Evolutionary conservation across 2,888 invertebrate species (phyloP).

Genomic region (Melitaea athalia): DNA sequence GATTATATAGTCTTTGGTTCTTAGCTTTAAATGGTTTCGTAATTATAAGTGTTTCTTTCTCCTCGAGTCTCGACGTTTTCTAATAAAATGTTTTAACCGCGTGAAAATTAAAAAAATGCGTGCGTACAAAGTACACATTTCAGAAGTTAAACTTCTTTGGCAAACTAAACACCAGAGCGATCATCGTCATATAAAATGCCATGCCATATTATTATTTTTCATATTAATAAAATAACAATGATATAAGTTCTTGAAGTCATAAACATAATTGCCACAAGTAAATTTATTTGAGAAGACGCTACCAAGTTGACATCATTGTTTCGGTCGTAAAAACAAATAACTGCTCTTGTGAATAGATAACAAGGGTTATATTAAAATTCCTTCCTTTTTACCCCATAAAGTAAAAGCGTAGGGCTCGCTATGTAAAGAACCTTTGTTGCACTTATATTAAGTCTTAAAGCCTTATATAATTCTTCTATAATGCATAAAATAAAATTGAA

Average conservation of each 20-base stretch:
- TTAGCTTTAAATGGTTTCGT: too few relatives aligned
- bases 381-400: conserved; percentile 71
- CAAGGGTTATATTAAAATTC: conserved; percentile 81
- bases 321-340: conserved; percentile 75
- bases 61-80: too few relatives aligned
- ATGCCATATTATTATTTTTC: too few relatives aligned
- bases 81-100: too few relatives aligned
- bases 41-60: too few relatives aligned
- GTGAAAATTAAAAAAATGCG: too few relatives aligned
- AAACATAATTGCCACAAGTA: conserved; percentile 63
- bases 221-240: too few relatives aligned
- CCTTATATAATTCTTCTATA: conserved; percentile 16
- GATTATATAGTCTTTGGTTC: too few relatives aligned
- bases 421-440: conserved; percentile 63
- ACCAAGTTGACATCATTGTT: conserved; percentile 61
- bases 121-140: too few relatives aligned
- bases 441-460: conserved; percentile 27
- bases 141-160: too few relatives aligned
- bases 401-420: conserved; percentile 50
- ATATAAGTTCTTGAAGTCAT: conserved; percentile 59
- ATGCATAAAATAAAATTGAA: conserved; percentile 21
- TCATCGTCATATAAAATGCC: too few relatives aligned
- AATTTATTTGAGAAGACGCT: conserved; percentile 54
- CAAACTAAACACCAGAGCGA: too few relatives aligned
- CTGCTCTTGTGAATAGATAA: conserved; percentile 77